Percentiles rank a stretch among this genome's conserved stretches.
phyloP scores from a whole-genome alignment of 92 coral and sea anemone genomes.

The Actinernus sp. region DNA sequence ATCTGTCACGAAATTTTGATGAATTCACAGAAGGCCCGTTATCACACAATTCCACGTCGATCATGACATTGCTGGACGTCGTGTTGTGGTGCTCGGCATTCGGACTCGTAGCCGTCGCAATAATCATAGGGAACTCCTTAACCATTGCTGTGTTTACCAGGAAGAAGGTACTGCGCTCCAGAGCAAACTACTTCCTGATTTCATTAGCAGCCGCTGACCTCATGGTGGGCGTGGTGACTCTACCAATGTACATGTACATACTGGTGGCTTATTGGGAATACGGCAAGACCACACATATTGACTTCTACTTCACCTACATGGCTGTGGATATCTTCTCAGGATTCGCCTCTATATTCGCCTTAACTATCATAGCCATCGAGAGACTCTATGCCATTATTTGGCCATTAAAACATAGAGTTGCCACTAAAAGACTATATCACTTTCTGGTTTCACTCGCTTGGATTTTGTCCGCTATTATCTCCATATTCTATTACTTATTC shows the following conservation, averaged over 20 bases:
- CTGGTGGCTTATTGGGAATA: constrained; percentile 71
- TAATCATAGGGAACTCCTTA: constrained; percentile 61
- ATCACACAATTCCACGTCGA: no score
- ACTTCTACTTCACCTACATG: constrained; percentile 45
- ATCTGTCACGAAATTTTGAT: no score
- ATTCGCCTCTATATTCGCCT: constrained; percentile 77
- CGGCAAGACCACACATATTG: constrained; percentile 13
- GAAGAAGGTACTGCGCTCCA: constrained; percentile 67
- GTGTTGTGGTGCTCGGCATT: constrained; percentile 66
- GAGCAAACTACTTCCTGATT: constrained; percentile 79
- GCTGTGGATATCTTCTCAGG: constrained; percentile 84
- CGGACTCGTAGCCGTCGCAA: constrained; percentile 67
- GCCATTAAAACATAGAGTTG: constrained; percentile 68
- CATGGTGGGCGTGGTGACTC: constrained; percentile 71
- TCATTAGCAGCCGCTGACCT: constrained; percentile 81
- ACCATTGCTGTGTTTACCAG: constrained; percentile 83
- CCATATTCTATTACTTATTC: constrained; percentile 59
- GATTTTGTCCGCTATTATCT: constrained; percentile 64
- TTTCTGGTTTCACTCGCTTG: constrained; percentile 63
- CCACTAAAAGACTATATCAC: constrained; percentile 54
- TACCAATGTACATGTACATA: constrained; percentile 72
- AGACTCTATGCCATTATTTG: constrained; percentile 71
- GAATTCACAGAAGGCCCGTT: neutral
- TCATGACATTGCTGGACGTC: constrained; percentile 45
- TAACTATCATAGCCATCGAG: constrained; percentile 77